A percentile compares a stretch with the other conserved stretches of the same genome.
Conservation (phyloP, 2,113 vertebrate species). For the Ptilonorhynchus violaceus region DNA sequence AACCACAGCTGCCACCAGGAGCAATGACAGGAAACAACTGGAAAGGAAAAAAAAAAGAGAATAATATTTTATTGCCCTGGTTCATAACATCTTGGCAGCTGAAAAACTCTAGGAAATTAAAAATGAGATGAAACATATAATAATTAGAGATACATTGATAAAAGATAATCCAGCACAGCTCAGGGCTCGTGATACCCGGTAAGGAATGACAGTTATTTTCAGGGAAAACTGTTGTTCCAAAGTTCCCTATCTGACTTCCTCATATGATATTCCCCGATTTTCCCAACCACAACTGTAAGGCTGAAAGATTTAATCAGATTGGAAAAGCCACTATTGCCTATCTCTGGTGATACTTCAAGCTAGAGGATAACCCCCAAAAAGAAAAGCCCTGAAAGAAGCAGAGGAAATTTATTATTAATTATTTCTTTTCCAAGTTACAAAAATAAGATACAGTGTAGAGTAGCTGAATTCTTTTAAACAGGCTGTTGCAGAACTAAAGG, state of each 20-base stretch:
- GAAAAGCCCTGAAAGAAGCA: neutral
- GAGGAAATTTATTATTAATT: neutral
- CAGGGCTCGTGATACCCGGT: neutral
- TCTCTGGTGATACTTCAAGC: neutral
- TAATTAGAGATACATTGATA: neutral
- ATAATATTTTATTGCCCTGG: neutral
- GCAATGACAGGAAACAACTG: constrained; percentile 94
- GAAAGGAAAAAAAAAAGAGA: neutral
- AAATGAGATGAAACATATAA: neutral
- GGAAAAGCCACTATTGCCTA: neutral
- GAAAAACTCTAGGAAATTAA: neutral
- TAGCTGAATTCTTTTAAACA: neutral
- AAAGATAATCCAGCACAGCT: neutral
- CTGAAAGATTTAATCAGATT: neutral
- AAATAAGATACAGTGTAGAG: neutral
- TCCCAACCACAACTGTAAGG: neutral
- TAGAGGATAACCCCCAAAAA: neutral
- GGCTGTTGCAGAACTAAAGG: neutral
- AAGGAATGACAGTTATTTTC: neutral
- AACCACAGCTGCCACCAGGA: constrained; percentile 92
- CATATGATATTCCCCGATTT: fast-evolving
- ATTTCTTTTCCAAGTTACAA: neutral
- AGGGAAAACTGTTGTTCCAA: neutral
- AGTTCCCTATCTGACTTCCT: neutral
- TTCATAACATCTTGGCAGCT: neutral